Conservation (phyloP, 2,113 vertebrate genomes). For the Grammomys surdaster region DNA sequence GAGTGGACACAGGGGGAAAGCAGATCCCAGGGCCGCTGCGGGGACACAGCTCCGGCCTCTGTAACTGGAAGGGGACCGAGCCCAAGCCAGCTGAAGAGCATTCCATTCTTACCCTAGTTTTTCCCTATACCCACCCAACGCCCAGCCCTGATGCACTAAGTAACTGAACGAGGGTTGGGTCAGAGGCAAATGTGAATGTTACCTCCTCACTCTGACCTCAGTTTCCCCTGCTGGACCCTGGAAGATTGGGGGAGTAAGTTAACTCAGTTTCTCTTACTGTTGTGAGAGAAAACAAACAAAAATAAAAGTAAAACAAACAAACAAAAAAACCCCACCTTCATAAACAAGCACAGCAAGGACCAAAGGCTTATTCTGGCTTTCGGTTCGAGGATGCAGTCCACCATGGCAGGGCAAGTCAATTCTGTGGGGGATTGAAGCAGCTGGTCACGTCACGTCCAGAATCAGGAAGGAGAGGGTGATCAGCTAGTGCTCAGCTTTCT, state of each 20-base stretch:
- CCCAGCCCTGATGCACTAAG: background rate
- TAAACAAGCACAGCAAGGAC: background rate
- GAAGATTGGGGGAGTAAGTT: too few relatives aligned
- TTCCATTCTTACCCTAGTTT: background rate
- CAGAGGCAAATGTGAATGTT: background rate
- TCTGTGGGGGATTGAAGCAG: background rate
- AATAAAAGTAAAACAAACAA: background rate
- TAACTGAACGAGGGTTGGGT: background rate
- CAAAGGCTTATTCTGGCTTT: background rate
- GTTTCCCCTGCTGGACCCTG: background rate
- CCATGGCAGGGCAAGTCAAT: background rate
- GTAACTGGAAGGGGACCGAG: too few relatives aligned
- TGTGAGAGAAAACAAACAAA: background rate
- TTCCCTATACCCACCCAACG: background rate
- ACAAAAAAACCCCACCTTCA: too few relatives aligned
- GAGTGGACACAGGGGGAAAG: conserved; percentile 29
- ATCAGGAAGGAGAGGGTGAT: background rate
- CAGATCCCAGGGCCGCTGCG: rapidly evolving
- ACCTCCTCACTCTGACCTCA: background rate
- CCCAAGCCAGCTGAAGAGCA: background rate
- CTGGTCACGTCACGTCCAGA: too few relatives aligned
- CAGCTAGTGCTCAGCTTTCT: background rate
- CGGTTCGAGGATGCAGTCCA: background rate
- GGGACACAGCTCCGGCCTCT: background rate
- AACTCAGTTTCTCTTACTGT: background rate